Evolutionary conservation across 2,797 vertebrate species (phyloP).

Genomic region (Poeciliopsis infans): DNA sequence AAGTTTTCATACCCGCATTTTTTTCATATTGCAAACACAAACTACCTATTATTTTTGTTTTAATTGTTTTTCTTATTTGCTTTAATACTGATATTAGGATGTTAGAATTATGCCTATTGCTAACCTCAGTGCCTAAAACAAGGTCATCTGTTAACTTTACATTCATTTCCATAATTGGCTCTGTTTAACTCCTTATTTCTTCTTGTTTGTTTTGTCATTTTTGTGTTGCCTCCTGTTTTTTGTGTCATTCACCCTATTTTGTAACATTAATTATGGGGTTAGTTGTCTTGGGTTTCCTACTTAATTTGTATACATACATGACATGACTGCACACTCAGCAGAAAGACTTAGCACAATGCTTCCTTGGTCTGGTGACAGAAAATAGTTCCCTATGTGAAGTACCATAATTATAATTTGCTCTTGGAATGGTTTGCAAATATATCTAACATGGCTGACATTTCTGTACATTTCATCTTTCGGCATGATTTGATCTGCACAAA

Average conservation of each 20-base stretch:
- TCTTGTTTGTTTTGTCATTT: background rate
- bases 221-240: background rate
- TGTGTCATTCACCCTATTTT: background rate
- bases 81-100: background rate
- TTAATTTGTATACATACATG: slow-evolving; percentile 10
- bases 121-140: background rate
- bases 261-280: background rate
- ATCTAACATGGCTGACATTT: slow-evolving; percentile 30
- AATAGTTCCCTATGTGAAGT: slow-evolving; percentile 32
- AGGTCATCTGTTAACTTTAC: background rate
- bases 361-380: slow-evolving; percentile 42
- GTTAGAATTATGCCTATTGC: background rate
- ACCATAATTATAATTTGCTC: slow-evolving; percentile 12
- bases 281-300: background rate
- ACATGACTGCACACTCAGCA: background rate
- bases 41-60: background rate
- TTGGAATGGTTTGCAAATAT: slow-evolving; percentile 30
- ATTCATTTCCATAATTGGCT: background rate
- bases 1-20: background rate
- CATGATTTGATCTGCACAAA: slow-evolving; percentile 54
- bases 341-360: slow-evolving; percentile 14
- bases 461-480: slow-evolving; percentile 23
- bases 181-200: background rate
- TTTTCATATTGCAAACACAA: background rate
- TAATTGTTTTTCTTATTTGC: background rate